phyloP scores from a whole-genome alignment of 2,888 invertebrate species.

The Euphydryas editha region DNA sequence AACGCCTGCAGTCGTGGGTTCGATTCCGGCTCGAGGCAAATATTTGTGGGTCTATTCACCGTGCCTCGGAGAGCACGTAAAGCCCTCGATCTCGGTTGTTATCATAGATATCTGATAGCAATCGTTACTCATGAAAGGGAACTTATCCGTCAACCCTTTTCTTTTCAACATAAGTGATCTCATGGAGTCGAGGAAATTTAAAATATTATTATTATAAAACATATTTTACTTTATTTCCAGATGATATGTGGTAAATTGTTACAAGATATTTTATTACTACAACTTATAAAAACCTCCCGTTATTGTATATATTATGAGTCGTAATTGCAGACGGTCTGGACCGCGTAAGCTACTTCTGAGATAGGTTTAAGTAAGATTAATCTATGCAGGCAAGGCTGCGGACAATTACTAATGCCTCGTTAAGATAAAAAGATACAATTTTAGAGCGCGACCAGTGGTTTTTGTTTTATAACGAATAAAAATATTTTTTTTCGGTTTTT shows the following conservation, averaged over 20 bases:
- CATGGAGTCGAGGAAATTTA: too few species aligned
- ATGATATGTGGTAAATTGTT: not conserved
- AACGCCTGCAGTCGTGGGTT: too few species aligned
- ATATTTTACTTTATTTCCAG: not conserved
- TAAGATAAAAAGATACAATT: slow-evolving; percentile 15
- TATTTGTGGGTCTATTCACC: too few species aligned
- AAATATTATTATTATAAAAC: not conserved
- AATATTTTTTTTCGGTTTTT: slow-evolving; percentile 34
- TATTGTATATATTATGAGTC: not conserved
- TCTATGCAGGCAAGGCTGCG: slow-evolving; percentile 1
- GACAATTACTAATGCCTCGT: not conserved
- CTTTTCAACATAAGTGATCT: too few species aligned
- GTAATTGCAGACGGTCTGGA: not conserved
- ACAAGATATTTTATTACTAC: not conserved
- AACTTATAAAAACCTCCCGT: not conserved
- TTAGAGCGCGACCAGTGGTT: not conserved
- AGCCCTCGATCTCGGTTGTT: too few species aligned
- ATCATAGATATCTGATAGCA: too few species aligned
- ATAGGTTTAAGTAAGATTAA: slow-evolving; percentile 11
- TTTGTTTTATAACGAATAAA: slow-evolving; percentile 4
- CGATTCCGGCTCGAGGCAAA: too few species aligned
- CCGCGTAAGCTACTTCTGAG: not conserved
- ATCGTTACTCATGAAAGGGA: too few species aligned
- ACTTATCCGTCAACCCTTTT: too few species aligned
- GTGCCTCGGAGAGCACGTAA: too few species aligned